phyloP scores from a whole-genome alignment of 2,797 vertebrate species.

The Takifugu rubripes region DNA sequence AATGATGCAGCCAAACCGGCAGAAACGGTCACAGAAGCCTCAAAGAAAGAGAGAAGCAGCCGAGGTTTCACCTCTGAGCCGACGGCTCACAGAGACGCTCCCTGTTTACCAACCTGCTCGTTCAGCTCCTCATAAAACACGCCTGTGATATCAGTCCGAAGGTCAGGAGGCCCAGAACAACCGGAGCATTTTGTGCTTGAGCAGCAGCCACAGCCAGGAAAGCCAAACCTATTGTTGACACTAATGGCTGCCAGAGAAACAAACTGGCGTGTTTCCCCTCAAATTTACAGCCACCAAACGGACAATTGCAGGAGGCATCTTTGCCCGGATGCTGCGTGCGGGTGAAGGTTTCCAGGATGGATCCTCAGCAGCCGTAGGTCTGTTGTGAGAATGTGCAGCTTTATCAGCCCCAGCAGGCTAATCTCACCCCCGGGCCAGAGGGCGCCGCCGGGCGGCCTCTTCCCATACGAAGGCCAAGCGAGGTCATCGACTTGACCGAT shows the following conservation, averaged over 20 bases:
- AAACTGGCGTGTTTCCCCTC: slow-evolving; percentile 21
- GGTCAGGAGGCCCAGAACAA: slow-evolving; percentile 13
- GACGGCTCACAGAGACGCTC: slow-evolving; percentile 4
- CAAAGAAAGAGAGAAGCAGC: too few species aligned
- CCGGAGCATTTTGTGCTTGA: slow-evolving; percentile 10
- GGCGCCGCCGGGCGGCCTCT: slow-evolving; percentile 41
- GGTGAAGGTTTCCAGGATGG: slow-evolving; percentile 26
- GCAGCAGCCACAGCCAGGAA: slow-evolving; percentile 5
- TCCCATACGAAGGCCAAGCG: slow-evolving; percentile 80
- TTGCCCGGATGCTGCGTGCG: slow-evolving; percentile 46
- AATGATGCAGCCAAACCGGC: too few species aligned
- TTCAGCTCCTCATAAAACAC: slow-evolving; percentile 47
- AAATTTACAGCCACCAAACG: slow-evolving; percentile 19
- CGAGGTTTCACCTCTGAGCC: too few species aligned
- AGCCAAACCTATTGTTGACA: slow-evolving; percentile 12
- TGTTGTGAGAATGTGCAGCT: slow-evolving; percentile 40
- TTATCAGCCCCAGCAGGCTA: slow-evolving; percentile 60
- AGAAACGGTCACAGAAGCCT: too few species aligned
- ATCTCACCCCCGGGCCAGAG: slow-evolving; percentile 56
- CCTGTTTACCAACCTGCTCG: slow-evolving; percentile 35
- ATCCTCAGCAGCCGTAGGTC: slow-evolving; percentile 45
- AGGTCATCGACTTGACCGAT: slow-evolving; percentile 77
- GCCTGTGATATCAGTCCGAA: slow-evolving; percentile 31
- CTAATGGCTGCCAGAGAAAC: slow-evolving; percentile 6
- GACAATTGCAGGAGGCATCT: slow-evolving; percentile 13